phyloP scores from a whole-genome alignment of 2,113 vertebrate species.

The Cromileptes altivelis region DNA sequence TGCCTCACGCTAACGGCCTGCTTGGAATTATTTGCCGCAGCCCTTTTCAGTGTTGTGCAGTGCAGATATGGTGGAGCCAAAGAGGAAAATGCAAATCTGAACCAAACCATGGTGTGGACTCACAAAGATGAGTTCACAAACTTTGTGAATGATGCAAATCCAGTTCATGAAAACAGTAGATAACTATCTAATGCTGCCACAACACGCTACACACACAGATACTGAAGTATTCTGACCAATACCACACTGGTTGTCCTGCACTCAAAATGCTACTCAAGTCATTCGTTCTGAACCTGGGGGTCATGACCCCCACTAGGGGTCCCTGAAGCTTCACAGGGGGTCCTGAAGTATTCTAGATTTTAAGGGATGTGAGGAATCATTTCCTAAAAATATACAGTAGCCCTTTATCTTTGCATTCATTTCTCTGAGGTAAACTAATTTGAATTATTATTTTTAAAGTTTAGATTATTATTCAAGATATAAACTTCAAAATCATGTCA shows the following conservation, averaged over 20 bases:
- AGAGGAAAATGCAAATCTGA: slow-evolving; percentile 56
- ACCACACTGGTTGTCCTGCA: background rate
- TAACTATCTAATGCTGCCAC: background rate
- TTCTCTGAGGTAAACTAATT: too few relatives aligned
- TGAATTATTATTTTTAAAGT: too few relatives aligned
- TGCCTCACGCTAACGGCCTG: background rate
- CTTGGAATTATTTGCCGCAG: background rate
- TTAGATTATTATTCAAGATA: too few relatives aligned
- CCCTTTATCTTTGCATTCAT: too few relatives aligned
- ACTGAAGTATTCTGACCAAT: background rate
- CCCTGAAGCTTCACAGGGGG: too few relatives aligned
- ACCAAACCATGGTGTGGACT: slow-evolving; percentile 25
- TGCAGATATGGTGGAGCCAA: background rate
- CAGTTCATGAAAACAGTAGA: background rate
- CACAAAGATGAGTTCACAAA: background rate
- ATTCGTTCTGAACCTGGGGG: too few relatives aligned
- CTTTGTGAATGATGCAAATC: slow-evolving; percentile 55
- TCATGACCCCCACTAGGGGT: too few relatives aligned
- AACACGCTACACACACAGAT: background rate
- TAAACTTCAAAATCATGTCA: too few relatives aligned
- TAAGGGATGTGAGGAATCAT: too few relatives aligned
- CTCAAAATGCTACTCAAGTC: background rate
- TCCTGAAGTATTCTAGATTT: too few relatives aligned
- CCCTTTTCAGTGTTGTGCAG: background rate
- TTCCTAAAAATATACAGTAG: too few relatives aligned